phyloP scores from a whole-genome alignment of 92 coral and sea anemone species.

The Porites lobata region DNA sequence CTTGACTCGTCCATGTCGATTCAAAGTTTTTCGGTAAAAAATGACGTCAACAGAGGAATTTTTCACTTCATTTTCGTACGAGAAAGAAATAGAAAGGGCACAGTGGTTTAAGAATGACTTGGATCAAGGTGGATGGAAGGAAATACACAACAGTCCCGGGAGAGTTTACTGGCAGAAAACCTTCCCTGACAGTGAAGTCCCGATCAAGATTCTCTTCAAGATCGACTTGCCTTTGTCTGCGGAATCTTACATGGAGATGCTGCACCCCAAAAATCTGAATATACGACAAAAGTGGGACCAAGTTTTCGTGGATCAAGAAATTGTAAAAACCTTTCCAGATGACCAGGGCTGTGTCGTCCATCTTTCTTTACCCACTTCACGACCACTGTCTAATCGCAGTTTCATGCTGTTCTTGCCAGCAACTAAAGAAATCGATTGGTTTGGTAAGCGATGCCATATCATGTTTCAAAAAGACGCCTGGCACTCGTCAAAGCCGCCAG shows the following conservation, averaged over 20 bases:
- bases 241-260: conserved; percentile 7
- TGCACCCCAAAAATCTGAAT: conserved; percentile 12
- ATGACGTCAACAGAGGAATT: conserved; percentile 9
- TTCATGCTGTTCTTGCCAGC: conserved; percentile 12
- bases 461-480: background rate
- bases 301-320: conserved; percentile 24
- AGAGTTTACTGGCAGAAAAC: background rate
- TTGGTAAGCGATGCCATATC: background rate
- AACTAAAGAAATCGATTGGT: conserved; percentile 26
- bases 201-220: conserved; percentile 14
- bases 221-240: conserved; percentile 43
- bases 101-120: conserved; percentile 25
- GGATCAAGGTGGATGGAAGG: conserved; percentile 21
- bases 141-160: conserved; percentile 9
- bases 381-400: conserved; percentile 19
- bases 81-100: conserved; percentile 18
- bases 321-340: conserved; percentile 32
- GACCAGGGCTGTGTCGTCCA: background rate
- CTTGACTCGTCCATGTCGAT: no score
- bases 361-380: background rate
- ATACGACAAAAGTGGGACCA: conserved; percentile 45
- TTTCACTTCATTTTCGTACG: conserved; percentile 8
- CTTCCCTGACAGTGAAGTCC: conserved; percentile 32
- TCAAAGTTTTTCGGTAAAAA: background rate
- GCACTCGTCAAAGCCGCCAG: conserved; percentile 6